These are phyloP conservation scores for Harpagifer antarcticus DNA, from an alignment of 2,797 vertebrate genomes.

Conservation along the genomic window DNA sequence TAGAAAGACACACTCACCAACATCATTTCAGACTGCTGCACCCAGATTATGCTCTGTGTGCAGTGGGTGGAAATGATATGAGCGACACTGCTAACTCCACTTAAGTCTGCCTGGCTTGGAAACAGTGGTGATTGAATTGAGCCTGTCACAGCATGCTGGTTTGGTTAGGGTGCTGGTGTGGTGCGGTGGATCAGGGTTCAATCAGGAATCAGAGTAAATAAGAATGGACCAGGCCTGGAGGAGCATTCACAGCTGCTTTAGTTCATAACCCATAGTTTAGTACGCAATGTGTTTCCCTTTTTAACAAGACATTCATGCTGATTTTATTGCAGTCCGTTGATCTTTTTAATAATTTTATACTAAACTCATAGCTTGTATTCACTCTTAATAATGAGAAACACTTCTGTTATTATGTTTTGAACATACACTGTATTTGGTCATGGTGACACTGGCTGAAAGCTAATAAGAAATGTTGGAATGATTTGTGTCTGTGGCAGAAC, in stretches of 20 bases:
- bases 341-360: not conserved
- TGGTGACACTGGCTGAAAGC: not conserved
- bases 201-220: conserved; percentile 44
- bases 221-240: conserved; percentile 20
- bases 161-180: conserved; percentile 38
- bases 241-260: not conserved
- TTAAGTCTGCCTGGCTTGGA: conserved; percentile 27
- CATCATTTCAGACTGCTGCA: conserved; percentile 25
- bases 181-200: conserved; percentile 28
- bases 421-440: not conserved
- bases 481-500: conserved; percentile 2
- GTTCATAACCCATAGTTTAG: not conserved
- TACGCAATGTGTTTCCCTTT: too few species aligned
- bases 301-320: not conserved
- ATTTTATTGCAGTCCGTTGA: not conserved
- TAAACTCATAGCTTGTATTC: not conserved
- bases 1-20: conserved; percentile 30
- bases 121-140: conserved; percentile 28
- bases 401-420: conserved; percentile 11
- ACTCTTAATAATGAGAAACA: not conserved
- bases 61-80: conserved; percentile 34
- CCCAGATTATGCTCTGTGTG: conserved; percentile 22
- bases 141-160: conserved; percentile 35
- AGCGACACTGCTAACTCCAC: conserved; percentile 10
- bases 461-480: not conserved